Conservation (phyloP, 1,140 invertebrate genomes). For the Drosophila ananassae region DNA sequence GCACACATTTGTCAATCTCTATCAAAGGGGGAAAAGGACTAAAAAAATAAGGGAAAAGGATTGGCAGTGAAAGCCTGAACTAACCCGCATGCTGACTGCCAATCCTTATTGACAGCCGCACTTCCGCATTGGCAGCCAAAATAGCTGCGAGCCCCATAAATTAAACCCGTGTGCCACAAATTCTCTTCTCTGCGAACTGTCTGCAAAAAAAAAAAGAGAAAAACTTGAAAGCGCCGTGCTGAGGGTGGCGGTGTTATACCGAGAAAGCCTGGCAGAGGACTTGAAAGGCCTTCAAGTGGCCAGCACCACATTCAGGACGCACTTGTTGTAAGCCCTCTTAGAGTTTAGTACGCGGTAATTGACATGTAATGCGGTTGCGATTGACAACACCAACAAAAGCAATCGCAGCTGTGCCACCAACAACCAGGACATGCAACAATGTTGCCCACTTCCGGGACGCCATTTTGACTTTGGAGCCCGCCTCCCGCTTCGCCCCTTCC, state of each 20-base stretch:
- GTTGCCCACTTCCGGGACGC: constrained; percentile 69
- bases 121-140: constrained; percentile 80
- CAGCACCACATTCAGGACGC: constrained; percentile 46
- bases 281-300: constrained; percentile 34
- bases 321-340: constrained; percentile 72
- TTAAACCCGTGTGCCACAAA: constrained; percentile 78
- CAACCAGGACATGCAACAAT: constrained; percentile 63
- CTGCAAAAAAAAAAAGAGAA: constrained; percentile 7
- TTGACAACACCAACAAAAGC: constrained; percentile 69
- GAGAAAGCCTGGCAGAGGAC: constrained; percentile 30
- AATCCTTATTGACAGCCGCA: constrained; percentile 81
- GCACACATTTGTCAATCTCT: constrained; percentile 78
- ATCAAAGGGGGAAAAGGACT: constrained; percentile 46
- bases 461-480: constrained; percentile 54
- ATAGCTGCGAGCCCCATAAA: constrained; percentile 79
- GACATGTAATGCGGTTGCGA: constrained; percentile 81
- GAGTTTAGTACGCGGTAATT: constrained; percentile 79
- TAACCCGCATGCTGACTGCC: constrained; percentile 71
- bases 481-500: neutral
- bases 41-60: constrained; percentile 7
- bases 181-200: constrained; percentile 38
- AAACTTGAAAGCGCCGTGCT: neutral
- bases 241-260: constrained; percentile 17
- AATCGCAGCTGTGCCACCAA: constrained; percentile 22
- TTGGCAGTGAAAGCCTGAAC: constrained; percentile 17